phyloP scores from a whole-genome alignment of 2,888 invertebrate species.

The Hirtodrosophila trivittata region DNA sequence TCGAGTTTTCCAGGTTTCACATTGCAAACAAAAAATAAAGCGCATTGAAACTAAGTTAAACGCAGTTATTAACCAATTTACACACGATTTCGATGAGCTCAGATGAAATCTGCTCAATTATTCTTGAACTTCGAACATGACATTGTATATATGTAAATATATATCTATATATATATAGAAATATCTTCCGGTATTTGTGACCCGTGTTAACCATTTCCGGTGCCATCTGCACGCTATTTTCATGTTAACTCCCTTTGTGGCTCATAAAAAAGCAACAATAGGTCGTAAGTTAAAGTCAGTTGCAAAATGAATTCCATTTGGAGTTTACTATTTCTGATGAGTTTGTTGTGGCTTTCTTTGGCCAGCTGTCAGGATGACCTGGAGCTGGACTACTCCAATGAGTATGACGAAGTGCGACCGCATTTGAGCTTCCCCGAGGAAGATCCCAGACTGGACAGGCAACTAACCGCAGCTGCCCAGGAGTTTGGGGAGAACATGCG shows the following conservation, averaged over 20 bases:
- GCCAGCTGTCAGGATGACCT: conserved; percentile 27
- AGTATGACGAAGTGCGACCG: conserved; percentile 70
- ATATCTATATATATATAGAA: too few relatives aligned
- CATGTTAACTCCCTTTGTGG: background rate
- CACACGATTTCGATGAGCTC: too few relatives aligned
- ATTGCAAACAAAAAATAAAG: too few relatives aligned
- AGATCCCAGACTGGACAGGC: conserved; percentile 47
- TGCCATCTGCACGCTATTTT: background rate
- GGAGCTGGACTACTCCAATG: conserved; percentile 64
- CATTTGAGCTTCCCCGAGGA: conserved; percentile 36
- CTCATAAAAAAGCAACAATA: conserved; percentile 53
- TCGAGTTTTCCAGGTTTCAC: too few relatives aligned
- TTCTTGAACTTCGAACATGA: too few relatives aligned
- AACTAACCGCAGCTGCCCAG: conserved; percentile 45
- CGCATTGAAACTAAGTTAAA: too few relatives aligned
- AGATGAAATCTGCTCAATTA: too few relatives aligned
- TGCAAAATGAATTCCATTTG: conserved; percentile 36
- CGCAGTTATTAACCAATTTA: too few relatives aligned
- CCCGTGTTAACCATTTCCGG: conserved; percentile 1
- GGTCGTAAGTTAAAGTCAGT: conserved; percentile 36
- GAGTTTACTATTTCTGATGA: conserved; percentile 5
- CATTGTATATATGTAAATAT: too few relatives aligned
- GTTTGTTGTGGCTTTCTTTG: background rate
- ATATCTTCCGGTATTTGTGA: too few relatives aligned
- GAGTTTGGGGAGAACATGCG: conserved; percentile 60